Base-by-base conservation (phyloP, 2,113 vertebrate genomes). In the Phodopus roborovskii region DNA sequence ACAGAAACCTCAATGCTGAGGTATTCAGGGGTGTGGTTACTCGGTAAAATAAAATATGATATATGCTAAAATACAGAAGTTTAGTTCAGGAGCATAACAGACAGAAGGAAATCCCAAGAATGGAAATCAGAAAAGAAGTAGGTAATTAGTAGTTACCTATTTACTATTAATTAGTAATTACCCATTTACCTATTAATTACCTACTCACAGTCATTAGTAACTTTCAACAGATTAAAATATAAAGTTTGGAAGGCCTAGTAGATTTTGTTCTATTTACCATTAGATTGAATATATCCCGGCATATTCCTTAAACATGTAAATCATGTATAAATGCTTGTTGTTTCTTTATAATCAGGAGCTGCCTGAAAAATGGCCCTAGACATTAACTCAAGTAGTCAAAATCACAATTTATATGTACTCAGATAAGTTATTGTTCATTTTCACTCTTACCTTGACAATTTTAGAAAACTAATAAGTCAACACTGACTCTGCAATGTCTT, bases 181-280 rank as follows among this genome's bases (percentile, higher is more conserved):
- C 36, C 36, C 36, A 39, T 71, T 39, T 71, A n/a, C 70, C 70
- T 70, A 70, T n/a, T 70, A 36, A 70, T 70, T 70, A 70, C 6
- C 33, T 71, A 71, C 19, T 70, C 36, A n/a, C 8, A 71, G 17
- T 71, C 17, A 20, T 71, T 39, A 73, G 48, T 53, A 88, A 88
- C 79, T 95, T 95, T 87, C 56, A 89, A 87, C 39, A 95, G 66
- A 74, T 84, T 96, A 81, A 93, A 89, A 94, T 36, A 93, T 26
- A 73, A 84, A 13, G 4, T 33, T 15, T 62, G 19, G 60, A 93
- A 88, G 36, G 66, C 42, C 7, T 78, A 84, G 68, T 15, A 79
- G 60, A 70, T 60, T 74, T 83, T 85, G 5, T 42, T 86, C 22
- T 82, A 58, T 77, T 95, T 73, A 84, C 33, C 1, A 75, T 0